These are phyloP conservation scores for Neodontobutis hainanensis DNA, from an alignment of 2,113 vertebrate genomes.

Conservation along the genomic window DNA sequence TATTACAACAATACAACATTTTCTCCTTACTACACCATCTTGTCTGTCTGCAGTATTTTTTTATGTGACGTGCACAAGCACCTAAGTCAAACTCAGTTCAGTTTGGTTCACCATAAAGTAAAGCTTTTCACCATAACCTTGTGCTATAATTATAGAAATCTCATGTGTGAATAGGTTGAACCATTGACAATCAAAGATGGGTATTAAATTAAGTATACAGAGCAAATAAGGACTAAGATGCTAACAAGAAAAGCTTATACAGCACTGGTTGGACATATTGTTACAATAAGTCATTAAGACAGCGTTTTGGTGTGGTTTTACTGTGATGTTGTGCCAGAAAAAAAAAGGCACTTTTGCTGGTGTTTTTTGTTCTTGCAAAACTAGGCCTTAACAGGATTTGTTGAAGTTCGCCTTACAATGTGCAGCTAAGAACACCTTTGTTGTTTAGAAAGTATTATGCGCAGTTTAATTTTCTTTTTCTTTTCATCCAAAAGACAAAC, in stretches of 20 bases:
- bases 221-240: not conserved
- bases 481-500: not conserved
- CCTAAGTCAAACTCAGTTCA: too few relatives aligned
- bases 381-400: conserved; percentile 24
- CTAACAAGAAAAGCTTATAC: conserved; percentile 20
- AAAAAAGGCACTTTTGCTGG: conserved; percentile 19
- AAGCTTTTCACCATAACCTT: conserved; percentile 17
- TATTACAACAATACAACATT: not conserved
- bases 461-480: conserved; percentile 6
- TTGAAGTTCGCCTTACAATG: conserved; percentile 15
- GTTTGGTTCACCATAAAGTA: too few relatives aligned
- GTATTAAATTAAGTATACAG: too few relatives aligned
- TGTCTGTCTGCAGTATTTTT: not conserved
- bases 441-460: conserved; percentile 17
- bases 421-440: conserved; percentile 24
- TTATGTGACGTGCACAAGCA: too few relatives aligned
- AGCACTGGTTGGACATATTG: conserved; percentile 15
- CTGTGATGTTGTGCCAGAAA: conserved; percentile 14
- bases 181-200: conserved; percentile 13
- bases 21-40: not conserved
- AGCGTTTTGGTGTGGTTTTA: conserved; percentile 16
- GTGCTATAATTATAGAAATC: not conserved
- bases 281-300: conserved; percentile 18
- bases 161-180: not conserved
- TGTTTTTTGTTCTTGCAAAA: conserved; percentile 17